Base-by-base conservation (phyloP, 1,140 invertebrate species). In the Atta colombica region DNA sequence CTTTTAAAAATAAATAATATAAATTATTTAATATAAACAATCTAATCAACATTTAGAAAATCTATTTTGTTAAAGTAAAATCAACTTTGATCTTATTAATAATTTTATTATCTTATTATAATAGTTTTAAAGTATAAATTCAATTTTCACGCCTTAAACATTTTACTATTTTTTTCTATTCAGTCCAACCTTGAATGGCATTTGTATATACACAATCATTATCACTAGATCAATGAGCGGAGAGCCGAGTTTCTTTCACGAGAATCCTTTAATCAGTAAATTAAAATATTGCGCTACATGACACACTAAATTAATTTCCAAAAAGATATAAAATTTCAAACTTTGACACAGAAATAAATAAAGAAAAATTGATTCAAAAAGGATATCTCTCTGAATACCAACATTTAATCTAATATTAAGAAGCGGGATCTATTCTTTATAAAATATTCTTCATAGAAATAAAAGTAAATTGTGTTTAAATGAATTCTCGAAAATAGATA, bases 161-260 rank as follows among this genome's bases (percentile, higher is more conserved):
- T 81, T 12, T 71, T 31, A 12, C 16, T 81, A 71, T 8, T 81
- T 81, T 81, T 51, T 66, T 81, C 66, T 71, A 81, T 71, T 71
- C 78, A 81, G 65, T 81, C 16, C 66, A 81, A 81, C 66, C 65
- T 81, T 81, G 66, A 81, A 65, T 78, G 55, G 75, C 51, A 81
- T 81, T 81, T 58, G 53, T 81, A 71, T 81, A 45, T 45, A 45
- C 71, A 71, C 78, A 81, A 6, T 71, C 16, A 71, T 81, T 81
- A 81, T 81, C 66, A 58, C 51, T 71, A 71, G 8, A 58, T 58
- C 66, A 81, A 18, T 65, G 75, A 78, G 65, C 49, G 63, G n/a
- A 80, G 8, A 80, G 10, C 28, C 35, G 51, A 81, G 21, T 71
- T 81, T 7, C 28, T 21, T 25, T 16, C 49, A 61, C 16, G 18